These are phyloP conservation scores for Alosa alosa DNA, from an alignment of 2,113 vertebrate species.

Conservation along the genomic window DNA sequence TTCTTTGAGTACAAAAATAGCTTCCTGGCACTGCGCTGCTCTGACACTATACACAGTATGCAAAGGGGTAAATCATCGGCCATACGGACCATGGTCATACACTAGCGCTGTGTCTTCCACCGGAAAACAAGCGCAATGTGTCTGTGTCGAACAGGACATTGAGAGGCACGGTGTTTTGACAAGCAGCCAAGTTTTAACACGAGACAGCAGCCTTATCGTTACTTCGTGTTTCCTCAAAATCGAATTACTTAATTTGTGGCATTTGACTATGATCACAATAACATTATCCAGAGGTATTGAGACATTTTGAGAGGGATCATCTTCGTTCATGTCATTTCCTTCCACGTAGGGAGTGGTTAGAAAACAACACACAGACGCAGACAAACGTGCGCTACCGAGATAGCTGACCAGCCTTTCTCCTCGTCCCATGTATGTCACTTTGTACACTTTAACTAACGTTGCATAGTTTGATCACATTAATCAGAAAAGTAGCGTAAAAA, in stretches of 20 bases:
- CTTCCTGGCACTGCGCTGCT: conserved; percentile 9
- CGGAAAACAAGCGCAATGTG: conserved; percentile 11
- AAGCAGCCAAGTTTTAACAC: conserved; percentile 1
- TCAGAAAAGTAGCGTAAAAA: not conserved
- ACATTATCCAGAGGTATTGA: not conserved
- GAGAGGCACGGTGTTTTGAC: not conserved
- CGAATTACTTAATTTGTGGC: conserved; percentile 3
- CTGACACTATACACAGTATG: not conserved
- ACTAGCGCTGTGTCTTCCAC: not conserved
- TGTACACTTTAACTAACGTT: not conserved
- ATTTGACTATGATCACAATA: conserved; percentile 2
- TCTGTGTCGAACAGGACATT: not conserved
- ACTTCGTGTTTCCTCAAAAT: not conserved
- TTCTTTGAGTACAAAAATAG: conserved; percentile 11
- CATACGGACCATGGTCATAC: not conserved
- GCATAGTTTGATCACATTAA: not conserved
- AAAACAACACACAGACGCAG: conserved; percentile 28
- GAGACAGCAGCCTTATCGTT: conserved; percentile 6
- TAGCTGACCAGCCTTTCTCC: not conserved
- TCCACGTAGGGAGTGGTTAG: conserved; percentile 37
- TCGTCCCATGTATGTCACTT: not conserved
- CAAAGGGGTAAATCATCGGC: not conserved
- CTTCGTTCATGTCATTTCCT: not conserved
- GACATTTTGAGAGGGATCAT: not conserved
- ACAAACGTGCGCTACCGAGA: not conserved